Evolutionary conservation across 2,113 vertebrate species (phyloP), one percentile per base, ranked within the genome.

Genomic region (Hiodon tergisus): DNA sequence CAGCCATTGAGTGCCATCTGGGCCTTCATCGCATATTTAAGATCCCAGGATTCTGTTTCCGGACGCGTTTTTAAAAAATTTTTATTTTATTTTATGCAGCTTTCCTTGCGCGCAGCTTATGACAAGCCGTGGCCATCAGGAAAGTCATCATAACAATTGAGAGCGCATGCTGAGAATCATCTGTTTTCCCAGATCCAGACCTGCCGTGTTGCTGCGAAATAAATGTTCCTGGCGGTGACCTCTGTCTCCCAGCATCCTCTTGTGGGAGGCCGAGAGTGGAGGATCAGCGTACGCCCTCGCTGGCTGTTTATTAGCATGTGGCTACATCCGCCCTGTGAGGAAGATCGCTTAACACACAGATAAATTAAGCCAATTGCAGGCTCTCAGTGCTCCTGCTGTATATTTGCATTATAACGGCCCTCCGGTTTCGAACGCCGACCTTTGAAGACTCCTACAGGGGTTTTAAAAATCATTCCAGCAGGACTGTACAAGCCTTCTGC

Each of bases 381-480:
- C 17, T 46, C 60, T 61, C 31, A 51, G 66, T 68, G 67, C 52
- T 11, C 5, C 31, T 46, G 70, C 58, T 60, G 17, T 74, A n/a
- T 69, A n/a, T 74, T 76, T 76, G 51, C 9, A 51, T 58, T 71
- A 60, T 76, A 75, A 72, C 78, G 74, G 67, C 57, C 77, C 57
- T 74, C 73, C 69, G 67, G n/a, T 68, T 73, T 76, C 76, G 57
- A 1, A 46, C 31, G 53, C 10, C 62, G 50, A 71, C 65, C 6
- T 73, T 69, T 76, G 69, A 75, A 11, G 14, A 47, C 69, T 75
- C 76, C 70, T 2, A 57, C 4, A 71, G 5, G 73, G 61, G 74
- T 59, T 80, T 81, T 81, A 81, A 81, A 83, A 82, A 17, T 69
- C 57, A 81, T 85, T 87, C 80, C 83, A 84, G 59, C 65, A 5